Evolutionary conservation across 2,797 vertebrate species (phyloP), one percentile per base, ranked within the genome.

Genomic region (Pogonophryne albipinna): DNA sequence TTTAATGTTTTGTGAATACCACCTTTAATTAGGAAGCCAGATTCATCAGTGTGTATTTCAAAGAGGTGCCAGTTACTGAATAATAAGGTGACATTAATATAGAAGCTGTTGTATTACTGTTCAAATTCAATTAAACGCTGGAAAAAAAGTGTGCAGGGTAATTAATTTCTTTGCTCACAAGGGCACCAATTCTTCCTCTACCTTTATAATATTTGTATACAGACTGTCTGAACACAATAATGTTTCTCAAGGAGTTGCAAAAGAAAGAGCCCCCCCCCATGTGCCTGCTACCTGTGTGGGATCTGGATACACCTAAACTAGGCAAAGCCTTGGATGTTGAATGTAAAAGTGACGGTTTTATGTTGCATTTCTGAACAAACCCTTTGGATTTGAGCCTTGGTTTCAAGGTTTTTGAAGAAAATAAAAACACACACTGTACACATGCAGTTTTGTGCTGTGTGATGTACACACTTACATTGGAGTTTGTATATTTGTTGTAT

Each of bases 61-160:
- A 83, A 86, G 67, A 77, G 71, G 62, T 84, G 78, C 58, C 65
- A 76, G 75, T 86, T 63, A 53, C 85, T 73, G 77, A 87, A 92
- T 85, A 89, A 89, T 87, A 79, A 75, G 76, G 82, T 82, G 67
- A 85, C 76, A 87, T 85, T 78, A 86, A 91, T 85, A 80, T 66
- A 75, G 73, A 72, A 71, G 76, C 63, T 72, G 78, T 67, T 77
- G 76, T 76, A 70, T 79, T 70, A 77, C 75, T 65, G 66, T 83
- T 83, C 70, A 83, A 87, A 89, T 83, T 72, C 78, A 86, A 89
- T 74, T 82, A 82, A 88, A 72, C 20, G 2, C 41, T 20, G 23
- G 16, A 86, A 59, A 67, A 27, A 74, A 77, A 70, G 69, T 27
- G 17, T 70, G 44, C 23, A 52, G 59, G 78, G 66, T 87, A 91